Evolutionary conservation across 2,888 invertebrate genomes (phyloP).

Genomic region (Aleiodes leptofemur): DNA sequence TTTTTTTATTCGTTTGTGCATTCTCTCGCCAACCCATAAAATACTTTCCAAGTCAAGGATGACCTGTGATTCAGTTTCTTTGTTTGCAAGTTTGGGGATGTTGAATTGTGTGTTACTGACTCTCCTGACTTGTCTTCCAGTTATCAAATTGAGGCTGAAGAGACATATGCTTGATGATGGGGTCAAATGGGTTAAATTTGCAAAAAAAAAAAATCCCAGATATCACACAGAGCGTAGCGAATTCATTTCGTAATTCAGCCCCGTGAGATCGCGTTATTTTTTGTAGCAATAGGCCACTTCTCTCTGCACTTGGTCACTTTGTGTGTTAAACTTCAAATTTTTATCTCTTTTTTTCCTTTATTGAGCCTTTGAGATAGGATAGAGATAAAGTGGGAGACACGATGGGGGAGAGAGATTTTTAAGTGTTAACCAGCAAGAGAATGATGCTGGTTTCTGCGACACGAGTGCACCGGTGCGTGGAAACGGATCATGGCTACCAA

Average conservation of each 20-base stretch:
- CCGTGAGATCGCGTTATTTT: slow-evolving; percentile 48
- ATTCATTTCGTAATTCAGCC: slow-evolving; percentile 48
- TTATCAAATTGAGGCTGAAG: too few species aligned
- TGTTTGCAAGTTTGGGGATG: too few species aligned
- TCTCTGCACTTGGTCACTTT: not conserved
- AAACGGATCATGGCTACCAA: slow-evolving; percentile 74
- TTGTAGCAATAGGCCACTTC: slow-evolving; percentile 16
- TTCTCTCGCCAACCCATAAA: too few species aligned
- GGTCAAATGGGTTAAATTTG: slow-evolving; percentile 25
- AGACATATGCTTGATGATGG: slow-evolving; percentile 4
- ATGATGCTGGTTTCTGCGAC: slow-evolving; percentile 1
- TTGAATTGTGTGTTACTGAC: too few species aligned
- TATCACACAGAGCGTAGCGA: slow-evolving; percentile 61
- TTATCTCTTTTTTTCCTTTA: not conserved
- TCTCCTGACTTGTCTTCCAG: too few species aligned
- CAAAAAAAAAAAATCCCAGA: slow-evolving; percentile 60
- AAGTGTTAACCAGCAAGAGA: slow-evolving; percentile 57
- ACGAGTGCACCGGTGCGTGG: slow-evolving; percentile 70
- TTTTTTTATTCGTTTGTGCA: too few species aligned
- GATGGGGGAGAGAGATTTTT: slow-evolving; percentile 55
- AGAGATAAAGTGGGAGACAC: slow-evolving; percentile 38
- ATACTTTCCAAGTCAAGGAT: too few species aligned
- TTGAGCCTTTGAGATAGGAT: slow-evolving; percentile 10
- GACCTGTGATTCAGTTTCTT: too few species aligned
- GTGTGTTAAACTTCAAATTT: slow-evolving; percentile 1